A percentile compares a stretch with the other conserved stretches of the same genome.
These are phyloP conservation scores for Lepidothrix coronata DNA, from an alignment of 2,113 vertebrate genomes.

Conservation along the genomic window DNA sequence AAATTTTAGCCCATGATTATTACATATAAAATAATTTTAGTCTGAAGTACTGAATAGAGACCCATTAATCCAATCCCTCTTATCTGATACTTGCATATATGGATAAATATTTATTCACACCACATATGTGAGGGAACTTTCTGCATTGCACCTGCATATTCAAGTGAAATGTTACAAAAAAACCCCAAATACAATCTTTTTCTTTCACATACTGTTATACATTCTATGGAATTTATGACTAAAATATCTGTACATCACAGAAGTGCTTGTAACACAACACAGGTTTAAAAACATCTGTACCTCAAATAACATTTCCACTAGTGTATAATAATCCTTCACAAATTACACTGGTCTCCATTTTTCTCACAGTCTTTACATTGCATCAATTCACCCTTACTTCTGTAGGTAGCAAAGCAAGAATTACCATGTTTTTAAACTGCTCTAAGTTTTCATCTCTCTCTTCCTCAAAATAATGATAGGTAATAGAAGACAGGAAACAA, in stretches of 20 bases:
- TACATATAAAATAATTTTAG: neutral
- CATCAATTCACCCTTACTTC: neutral
- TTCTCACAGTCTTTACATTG: neutral
- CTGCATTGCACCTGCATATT: neutral
- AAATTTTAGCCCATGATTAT: neutral
- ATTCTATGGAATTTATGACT: neutral
- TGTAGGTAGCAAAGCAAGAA: neutral
- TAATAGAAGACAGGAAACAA: neutral
- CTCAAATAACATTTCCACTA: neutral
- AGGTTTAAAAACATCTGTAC: neutral
- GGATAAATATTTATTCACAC: neutral
- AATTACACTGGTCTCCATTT: neutral
- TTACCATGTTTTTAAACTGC: neutral
- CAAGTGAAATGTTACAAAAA: neutral
- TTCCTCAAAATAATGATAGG: neutral
- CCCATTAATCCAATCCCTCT: fast-evolving
- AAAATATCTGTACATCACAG: neutral
- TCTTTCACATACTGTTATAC: neutral
- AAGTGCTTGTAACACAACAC: neutral
- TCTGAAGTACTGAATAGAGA: neutral
- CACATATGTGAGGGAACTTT: neutral
- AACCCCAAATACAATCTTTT: neutral
- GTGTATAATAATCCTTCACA: neutral
- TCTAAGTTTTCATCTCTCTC: neutral
- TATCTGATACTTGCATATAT: no score